phyloP scores from a whole-genome alignment of 2,113 vertebrate genomes.

The Alectura lathami region DNA sequence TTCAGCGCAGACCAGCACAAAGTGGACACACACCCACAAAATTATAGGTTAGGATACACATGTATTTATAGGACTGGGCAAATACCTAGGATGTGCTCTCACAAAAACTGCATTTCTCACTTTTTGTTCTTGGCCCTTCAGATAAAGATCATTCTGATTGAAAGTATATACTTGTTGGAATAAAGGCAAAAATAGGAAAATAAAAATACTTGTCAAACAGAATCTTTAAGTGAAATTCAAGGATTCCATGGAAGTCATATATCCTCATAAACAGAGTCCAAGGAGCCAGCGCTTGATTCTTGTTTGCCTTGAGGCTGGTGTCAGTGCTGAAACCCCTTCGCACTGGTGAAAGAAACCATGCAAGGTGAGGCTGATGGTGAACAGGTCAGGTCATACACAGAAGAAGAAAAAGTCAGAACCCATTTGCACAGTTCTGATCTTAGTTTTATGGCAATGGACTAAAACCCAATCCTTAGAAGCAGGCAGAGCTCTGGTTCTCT shows the following conservation, averaged over 20 bases:
- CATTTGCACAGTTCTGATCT: neutral
- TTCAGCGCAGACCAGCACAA: neutral
- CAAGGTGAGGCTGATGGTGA: neutral
- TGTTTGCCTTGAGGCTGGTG: neutral
- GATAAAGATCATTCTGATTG: neutral
- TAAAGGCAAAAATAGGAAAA: neutral
- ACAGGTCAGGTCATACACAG: neutral
- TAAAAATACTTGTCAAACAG: neutral
- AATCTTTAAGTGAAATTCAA: neutral
- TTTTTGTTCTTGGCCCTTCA: neutral
- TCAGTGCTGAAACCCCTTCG: neutral
- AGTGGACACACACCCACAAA: neutral
- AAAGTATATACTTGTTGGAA: neutral
- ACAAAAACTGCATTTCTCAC: neutral
- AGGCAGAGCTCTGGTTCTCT: neutral
- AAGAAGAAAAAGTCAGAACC: neutral
- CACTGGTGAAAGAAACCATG: neutral
- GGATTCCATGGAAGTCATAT: neutral
- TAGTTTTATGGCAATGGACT: neutral
- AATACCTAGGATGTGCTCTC: neutral
- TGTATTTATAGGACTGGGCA: neutral
- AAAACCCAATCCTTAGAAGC: neutral
- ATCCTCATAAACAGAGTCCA: neutral
- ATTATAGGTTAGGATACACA: neutral
- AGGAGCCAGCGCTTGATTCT: fast-evolving